phyloP scores from a whole-genome alignment of 2,797 vertebrate genomes.

The Chelonia mydas region DNA sequence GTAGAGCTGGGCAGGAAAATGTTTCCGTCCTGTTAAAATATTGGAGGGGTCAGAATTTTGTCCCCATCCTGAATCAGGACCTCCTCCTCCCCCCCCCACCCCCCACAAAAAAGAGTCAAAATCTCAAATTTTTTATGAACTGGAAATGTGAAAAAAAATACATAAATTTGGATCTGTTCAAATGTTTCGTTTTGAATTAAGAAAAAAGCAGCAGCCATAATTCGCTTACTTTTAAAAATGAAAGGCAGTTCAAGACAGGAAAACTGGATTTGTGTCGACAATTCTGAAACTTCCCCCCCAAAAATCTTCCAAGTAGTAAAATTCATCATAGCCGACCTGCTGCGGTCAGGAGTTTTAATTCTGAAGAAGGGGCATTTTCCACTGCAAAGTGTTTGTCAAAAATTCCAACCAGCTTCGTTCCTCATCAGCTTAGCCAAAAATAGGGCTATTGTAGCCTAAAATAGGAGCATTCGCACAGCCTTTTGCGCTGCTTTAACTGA shows the following conservation, averaged over 20 bases:
- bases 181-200: background rate
- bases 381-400: background rate
- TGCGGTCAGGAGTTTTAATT: background rate
- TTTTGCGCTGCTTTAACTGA: background rate
- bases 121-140: background rate
- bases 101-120: background rate
- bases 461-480: background rate
- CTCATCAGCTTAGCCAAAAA: background rate
- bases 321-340: background rate
- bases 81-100: too few species aligned
- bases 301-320: background rate
- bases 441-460: background rate
- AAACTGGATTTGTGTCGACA: background rate
- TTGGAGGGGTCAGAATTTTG: background rate
- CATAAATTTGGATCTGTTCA: background rate
- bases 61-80: background rate
- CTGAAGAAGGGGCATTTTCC: background rate
- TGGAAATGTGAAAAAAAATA: background rate
- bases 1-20: background rate
- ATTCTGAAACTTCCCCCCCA: background rate
- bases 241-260: background rate
- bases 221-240: background rate
- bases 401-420: background rate
- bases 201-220: background rate
- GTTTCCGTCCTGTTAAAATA: background rate